These are phyloP conservation scores for Albula goreensis DNA, from an alignment of 2,113 vertebrate genomes.

Conservation along the genomic window DNA sequence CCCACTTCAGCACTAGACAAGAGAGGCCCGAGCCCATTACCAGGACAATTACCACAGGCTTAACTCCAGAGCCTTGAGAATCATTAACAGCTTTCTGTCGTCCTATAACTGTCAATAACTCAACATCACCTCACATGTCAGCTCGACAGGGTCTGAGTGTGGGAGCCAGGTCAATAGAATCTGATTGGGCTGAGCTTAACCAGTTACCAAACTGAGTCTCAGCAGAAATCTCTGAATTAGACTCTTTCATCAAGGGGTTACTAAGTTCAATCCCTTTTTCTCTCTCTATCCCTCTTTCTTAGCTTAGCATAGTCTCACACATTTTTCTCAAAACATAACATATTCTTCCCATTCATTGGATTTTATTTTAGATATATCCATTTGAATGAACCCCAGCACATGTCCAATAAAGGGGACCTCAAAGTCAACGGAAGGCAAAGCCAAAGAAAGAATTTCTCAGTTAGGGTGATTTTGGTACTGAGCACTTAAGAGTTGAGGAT, in stretches of 20 bases:
- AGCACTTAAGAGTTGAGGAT: not conserved
- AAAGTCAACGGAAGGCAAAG: not conserved
- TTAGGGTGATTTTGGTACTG: too few relatives aligned
- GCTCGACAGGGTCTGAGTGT: not conserved
- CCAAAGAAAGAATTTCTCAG: too few relatives aligned
- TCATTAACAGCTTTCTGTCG: conserved; percentile 9
- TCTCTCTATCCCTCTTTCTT: not conserved
- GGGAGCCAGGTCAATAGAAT: not conserved
- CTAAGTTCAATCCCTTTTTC: not conserved
- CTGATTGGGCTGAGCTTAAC: not conserved
- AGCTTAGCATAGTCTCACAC: not conserved
- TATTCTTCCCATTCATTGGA: not conserved
- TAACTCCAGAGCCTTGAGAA: not conserved
- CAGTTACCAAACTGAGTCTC: not conserved
- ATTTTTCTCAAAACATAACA: not conserved
- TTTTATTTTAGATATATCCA: not conserved
- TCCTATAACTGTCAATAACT: conserved; percentile 15
- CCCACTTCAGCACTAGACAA: not conserved
- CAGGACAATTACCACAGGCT: not conserved
- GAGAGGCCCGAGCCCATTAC: not conserved
- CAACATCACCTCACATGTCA: not conserved
- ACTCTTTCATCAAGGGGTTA: not conserved
- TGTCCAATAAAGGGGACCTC: not conserved
- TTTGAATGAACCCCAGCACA: not conserved
- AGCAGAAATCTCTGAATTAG: not conserved